phyloP scores from a whole-genome alignment of 2,797 vertebrate species.

The Cuniculus paca region DNA sequence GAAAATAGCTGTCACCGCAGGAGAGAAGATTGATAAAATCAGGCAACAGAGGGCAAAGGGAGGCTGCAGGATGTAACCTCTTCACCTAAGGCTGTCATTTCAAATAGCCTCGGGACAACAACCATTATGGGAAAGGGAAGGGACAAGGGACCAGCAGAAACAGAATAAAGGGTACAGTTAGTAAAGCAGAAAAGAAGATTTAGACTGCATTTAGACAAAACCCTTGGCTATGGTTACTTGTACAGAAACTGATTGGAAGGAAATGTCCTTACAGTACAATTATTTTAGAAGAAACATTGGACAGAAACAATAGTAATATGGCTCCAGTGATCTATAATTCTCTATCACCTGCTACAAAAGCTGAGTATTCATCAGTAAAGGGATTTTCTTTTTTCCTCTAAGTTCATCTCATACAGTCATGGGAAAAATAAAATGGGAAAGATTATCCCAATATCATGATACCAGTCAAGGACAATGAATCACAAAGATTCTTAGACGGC shows the following conservation, averaged over 20 bases:
- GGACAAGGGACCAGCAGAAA: rapidly evolving
- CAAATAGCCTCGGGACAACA: slow-evolving; percentile 16
- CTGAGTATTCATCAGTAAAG: not conserved
- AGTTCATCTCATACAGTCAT: not conserved
- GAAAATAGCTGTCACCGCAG: slow-evolving; percentile 62
- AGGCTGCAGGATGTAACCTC: not conserved
- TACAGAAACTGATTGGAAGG: not conserved
- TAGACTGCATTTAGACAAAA: slow-evolving; percentile 60
- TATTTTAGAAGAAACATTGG: slow-evolving; percentile 19
- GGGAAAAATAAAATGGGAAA: not conserved
- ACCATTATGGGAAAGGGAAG: not conserved
- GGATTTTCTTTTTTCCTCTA: not conserved
- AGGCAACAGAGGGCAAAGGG: slow-evolving; percentile 22
- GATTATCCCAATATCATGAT: not conserved
- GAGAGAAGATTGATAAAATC: slow-evolving; percentile 69
- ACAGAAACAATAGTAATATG: slow-evolving; percentile 30
- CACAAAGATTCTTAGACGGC: not conserved
- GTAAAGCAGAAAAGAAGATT: slow-evolving; percentile 3
- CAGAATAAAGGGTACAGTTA: slow-evolving; percentile 22
- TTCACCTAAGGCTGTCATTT: slow-evolving; percentile 68
- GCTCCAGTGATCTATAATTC: not conserved
- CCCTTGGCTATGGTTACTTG: not conserved
- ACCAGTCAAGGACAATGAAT: not conserved
- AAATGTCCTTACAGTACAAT: slow-evolving; percentile 17
- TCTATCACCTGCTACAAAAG: not conserved